Conservation (phyloP, 1,140 invertebrate genomes). For the Dryas iulia region DNA sequence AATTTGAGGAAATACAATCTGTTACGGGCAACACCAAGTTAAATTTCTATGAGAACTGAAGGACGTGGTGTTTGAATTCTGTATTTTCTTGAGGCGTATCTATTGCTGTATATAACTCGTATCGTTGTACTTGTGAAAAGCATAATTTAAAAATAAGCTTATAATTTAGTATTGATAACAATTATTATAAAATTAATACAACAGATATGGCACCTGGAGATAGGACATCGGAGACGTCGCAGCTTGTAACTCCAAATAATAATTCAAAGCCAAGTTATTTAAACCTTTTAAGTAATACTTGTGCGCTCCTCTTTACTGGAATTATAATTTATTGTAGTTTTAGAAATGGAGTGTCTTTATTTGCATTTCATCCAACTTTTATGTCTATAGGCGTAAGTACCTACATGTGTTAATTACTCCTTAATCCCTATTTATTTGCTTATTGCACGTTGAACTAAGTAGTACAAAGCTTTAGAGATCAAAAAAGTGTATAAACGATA, state of each 20-base stretch:
- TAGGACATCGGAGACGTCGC: slow-evolving; percentile 57
- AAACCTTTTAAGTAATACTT: slow-evolving; percentile 62
- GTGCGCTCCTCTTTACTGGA: slow-evolving; percentile 50
- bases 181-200: neutral
- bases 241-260: slow-evolving; percentile 49
- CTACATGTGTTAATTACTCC: slow-evolving; percentile 14
- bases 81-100: too few species aligned
- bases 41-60: neutral
- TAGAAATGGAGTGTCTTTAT: slow-evolving; percentile 57
- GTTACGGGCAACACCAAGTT: neutral
- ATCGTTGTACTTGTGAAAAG: too few species aligned
- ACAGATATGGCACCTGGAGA: slow-evolving; percentile 50
- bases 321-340: slow-evolving; percentile 70
- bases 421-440: neutral
- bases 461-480: neutral
- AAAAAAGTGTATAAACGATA: neutral
- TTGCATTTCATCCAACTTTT: slow-evolving; percentile 72
- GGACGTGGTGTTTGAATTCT: neutral
- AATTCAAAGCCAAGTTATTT: slow-evolving; percentile 54
- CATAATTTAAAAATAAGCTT: too few species aligned
- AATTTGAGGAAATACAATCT: neutral
- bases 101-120: neutral
- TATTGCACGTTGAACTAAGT: neutral
- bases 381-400: slow-evolving; percentile 59
- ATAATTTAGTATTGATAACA: too few species aligned